Base-by-base conservation (phyloP, 2,113 vertebrate species). In the Bos taurus region DNA sequence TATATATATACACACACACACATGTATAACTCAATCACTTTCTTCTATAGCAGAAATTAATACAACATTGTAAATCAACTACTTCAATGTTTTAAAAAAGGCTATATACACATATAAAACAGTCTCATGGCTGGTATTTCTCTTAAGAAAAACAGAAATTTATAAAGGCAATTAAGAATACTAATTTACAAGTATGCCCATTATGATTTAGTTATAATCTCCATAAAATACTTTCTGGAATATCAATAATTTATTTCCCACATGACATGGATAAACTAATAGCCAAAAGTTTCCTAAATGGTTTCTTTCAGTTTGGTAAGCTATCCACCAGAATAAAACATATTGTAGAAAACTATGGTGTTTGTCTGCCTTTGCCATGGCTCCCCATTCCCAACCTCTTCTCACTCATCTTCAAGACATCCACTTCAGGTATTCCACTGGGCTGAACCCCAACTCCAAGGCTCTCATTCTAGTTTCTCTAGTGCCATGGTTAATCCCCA, bases 191-290 rank as follows among this genome's bases (percentile, higher is more conserved):
- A 93, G 16, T 25, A 57, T 52, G 28, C 0, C 1, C 21, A 57
- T 56, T 74, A 48, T 46, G 56, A 82, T 46, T 78, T 78, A 62
- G 3, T 46, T 90, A 84, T 0, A 33, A 89, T 25, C 17, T 19
- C 10, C 11, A 57, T 93, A n/a, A 83, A 67, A 89, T 67, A 48
- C 91, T 74, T 91, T 88, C 57, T 54, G 13, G 21, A 84, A 77
- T 4, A n/a, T 80, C 43, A 83, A 40, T 90, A 19, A 85, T 85
- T 93, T 97, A 30, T 36, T 87, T 67, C 23, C 67, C 11, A 97
- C 46, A 90, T 84, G 28, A 67, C 9, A 50, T 3, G 6, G 6
- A 36, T 74, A 90, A 92, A 92, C 3, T 33, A 71, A 33, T n/a
- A 67, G 60, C 16, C 5, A 23, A 40, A 26, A 46, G 2, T 43